Conservation (phyloP, 1,140 invertebrate species). For the Plutomurus gul region DNA sequence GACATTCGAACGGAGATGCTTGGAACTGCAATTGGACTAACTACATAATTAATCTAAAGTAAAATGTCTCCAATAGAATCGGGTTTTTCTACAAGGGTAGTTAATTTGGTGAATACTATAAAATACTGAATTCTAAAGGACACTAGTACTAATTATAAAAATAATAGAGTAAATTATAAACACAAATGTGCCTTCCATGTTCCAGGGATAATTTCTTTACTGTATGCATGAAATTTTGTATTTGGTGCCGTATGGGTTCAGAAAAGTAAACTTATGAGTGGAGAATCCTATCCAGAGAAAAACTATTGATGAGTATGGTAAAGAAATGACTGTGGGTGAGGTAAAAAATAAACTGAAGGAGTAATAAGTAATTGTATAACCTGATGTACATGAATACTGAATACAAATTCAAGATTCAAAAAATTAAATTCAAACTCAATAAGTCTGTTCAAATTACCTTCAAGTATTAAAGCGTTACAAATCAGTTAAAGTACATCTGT, state of each 20-base stretch:
- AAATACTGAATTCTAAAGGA: too few relatives aligned
- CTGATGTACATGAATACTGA: too few relatives aligned
- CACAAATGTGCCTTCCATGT: slow-evolving; percentile 19
- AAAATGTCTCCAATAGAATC: too few relatives aligned
- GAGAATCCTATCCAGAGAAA: not conserved
- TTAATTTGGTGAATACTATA: too few relatives aligned
- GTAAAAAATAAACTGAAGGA: not conserved
- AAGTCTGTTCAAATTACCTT: not conserved
- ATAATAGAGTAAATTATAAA: not conserved
- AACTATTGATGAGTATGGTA: too few relatives aligned
- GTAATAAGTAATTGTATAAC: not conserved
- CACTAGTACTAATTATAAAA: too few relatives aligned
- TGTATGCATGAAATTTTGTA: not conserved
- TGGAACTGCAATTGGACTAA: too few relatives aligned
- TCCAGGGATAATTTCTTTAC: not conserved
- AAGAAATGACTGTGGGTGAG: not conserved
- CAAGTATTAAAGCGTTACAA: slow-evolving; percentile 5
- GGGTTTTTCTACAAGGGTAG: too few relatives aligned
- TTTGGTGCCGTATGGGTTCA: too few relatives aligned
- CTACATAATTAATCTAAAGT: too few relatives aligned
- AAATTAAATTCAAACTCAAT: not conserved
- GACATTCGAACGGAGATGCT: too few relatives aligned
- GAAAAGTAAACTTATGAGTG: too few relatives aligned
- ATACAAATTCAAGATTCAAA: not conserved
- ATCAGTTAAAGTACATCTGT: not conserved